Percentiles rank a stretch among this genome's conserved stretches.
Evolutionary conservation across 2,888 invertebrate genomes (phyloP).

Genomic region (Polia nebulosa): DNA sequence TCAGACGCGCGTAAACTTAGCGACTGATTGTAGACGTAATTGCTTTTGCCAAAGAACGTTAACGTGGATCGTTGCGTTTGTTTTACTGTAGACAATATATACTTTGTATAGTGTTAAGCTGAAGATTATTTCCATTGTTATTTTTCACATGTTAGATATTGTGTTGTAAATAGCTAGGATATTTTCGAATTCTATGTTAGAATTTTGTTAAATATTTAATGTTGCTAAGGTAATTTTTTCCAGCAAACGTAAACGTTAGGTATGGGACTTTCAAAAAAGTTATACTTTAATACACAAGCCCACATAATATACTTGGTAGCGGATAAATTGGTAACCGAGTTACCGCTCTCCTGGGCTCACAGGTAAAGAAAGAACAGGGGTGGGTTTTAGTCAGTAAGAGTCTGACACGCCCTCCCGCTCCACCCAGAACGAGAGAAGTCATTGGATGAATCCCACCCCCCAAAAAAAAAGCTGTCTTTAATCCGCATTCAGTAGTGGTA

Average conservation of each 20-base stretch:
- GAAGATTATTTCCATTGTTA: conserved; percentile 1
- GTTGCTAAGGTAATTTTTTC: neutral
- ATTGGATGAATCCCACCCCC: no score
- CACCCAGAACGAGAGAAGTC: no score
- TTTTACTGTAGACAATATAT: conserved; percentile 37
- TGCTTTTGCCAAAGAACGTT: conserved; percentile 53
- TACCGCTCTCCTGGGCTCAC: no score
- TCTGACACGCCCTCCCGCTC: no score
- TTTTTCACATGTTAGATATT: neutral
- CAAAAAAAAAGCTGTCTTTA: no score
- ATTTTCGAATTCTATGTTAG: neutral
- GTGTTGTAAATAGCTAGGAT: neutral
- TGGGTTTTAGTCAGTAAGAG: no score
- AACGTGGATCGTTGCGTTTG: conserved; percentile 44
- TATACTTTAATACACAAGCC: no score
- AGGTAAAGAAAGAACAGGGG: no score
- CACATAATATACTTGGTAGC: no score
- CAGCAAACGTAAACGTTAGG: neutral
- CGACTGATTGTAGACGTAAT: conserved; percentile 59
- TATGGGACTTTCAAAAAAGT: neutral
- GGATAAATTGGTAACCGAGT: no score
- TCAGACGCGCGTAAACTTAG: conserved; percentile 60
- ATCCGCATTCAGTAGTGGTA: no score
- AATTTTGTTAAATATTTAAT: neutral
- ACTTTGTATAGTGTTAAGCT: conserved; percentile 36